Evolutionary conservation across 1,140 invertebrate genomes (phyloP), one percentile per base, ranked within the genome.

Genomic region (Trigoniulus corallinus): DNA sequence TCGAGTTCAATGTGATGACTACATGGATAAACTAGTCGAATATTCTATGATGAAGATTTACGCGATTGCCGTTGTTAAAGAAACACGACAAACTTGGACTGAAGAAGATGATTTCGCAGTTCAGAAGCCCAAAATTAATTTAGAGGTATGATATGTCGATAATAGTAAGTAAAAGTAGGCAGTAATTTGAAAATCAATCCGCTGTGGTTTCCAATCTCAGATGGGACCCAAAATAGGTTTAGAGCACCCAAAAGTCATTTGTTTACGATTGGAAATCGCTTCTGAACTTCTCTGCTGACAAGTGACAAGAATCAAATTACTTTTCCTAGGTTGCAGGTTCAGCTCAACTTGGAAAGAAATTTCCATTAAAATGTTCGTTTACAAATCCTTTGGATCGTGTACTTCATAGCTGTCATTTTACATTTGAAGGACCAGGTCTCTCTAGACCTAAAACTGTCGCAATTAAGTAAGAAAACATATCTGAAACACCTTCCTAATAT

Each of bases 91-190:
- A 59, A 76, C 78, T 3, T 83, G 80, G 79, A 74, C 78, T 1
- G 79, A 78, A 41, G 80, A 82, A 56, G 79, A 82, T 56, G 79
- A 82, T 62, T 81, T 83, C 64, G 75, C 81, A 64, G 71, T 84
- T 0, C 58, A 78, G 1, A 82, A 80, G 53, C 81, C 81, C 1
- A 72, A 65, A 45, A 74, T 84, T 39, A 62, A 66, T 18, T 71
- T 84, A 18, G 57, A 63, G 55, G 65, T 65, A 53, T 34, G 25
- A 41, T 12, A 12, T n/a, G 22, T n/a, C 4, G 7, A 34, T 47
- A 34, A 24, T 47, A 39, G 3, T 50, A 29, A 21, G 34, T 44
- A 18, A 15, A 18, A 23, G 53, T 4, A 49, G 39, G 18, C 20
- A 57, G 21, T 46, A 55, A 39, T 55, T n/a, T n/a, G n/a, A n/a